These are phyloP conservation scores for Hemicentrotus pulcherrimus DNA, from an alignment of 35 echinoderm and acorn worm genomes.

Conservation along the genomic window DNA sequence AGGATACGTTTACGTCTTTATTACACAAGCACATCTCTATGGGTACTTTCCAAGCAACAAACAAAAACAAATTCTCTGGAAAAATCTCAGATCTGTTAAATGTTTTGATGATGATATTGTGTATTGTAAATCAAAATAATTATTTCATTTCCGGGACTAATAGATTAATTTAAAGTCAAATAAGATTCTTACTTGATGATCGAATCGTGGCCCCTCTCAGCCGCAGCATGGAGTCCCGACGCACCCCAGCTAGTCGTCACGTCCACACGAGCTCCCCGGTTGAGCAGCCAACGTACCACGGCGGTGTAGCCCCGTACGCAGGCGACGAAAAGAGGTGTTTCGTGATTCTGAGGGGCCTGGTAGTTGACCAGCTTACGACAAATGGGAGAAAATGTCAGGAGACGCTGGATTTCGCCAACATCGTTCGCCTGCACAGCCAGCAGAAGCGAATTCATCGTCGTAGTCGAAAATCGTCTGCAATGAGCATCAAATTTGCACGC, in stretches of 20 bases:
- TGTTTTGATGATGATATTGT: too few species aligned
- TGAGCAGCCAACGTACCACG: slow-evolving; percentile 54
- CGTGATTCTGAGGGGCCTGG: slow-evolving; percentile 39
- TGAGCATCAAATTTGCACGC: neutral
- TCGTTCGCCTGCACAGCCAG: slow-evolving; percentile 23
- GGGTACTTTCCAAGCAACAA: neutral
- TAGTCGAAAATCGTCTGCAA: neutral
- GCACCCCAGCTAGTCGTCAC: slow-evolving; percentile 63
- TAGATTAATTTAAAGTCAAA: too few species aligned
- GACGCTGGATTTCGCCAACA: slow-evolving; percentile 9
- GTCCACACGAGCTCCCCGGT: slow-evolving; percentile 52
- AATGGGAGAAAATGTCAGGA: slow-evolving; percentile 25
- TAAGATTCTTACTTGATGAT: slow-evolving; percentile 17
- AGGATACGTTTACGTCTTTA: too few species aligned
- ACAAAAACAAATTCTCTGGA: too few species aligned
- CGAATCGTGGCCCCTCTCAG: slow-evolving; percentile 59
- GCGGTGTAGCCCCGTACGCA: slow-evolving; percentile 46
- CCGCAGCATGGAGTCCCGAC: slow-evolving; percentile 55
- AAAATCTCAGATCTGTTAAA: too few species aligned
- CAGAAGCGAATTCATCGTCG: slow-evolving; percentile 33
- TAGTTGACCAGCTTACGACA: slow-evolving; percentile 49
- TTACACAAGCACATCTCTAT: too few species aligned
- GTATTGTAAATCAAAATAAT: too few species aligned
- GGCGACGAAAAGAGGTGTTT: slow-evolving; percentile 64
- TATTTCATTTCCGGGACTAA: too few species aligned